These are phyloP conservation scores for Gerosis bhagava DNA, from an alignment of 2,888 invertebrate genomes.

Conservation along the genomic window DNA sequence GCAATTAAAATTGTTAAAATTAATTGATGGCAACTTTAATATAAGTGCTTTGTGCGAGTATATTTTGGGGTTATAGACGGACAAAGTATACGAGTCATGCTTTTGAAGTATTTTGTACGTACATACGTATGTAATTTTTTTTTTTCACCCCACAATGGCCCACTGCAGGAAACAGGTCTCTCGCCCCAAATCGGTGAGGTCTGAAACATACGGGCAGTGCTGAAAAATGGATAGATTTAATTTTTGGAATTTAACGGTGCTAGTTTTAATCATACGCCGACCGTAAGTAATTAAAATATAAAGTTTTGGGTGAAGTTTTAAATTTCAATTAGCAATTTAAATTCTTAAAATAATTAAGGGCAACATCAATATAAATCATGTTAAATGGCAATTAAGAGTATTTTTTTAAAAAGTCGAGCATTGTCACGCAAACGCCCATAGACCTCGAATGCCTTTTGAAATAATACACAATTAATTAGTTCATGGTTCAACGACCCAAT, in stretches of 20 bases:
- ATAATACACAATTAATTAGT: conserved; percentile 9
- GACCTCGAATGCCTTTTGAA: conserved; percentile 28
- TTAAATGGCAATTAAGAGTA: conserved; percentile 35
- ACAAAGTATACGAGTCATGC: no score
- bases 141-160: no score
- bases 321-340: conserved; percentile 12
- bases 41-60: no score
- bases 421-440: conserved; percentile 55
- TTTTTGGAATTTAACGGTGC: conserved; percentile 10
- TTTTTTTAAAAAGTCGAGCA: conserved; percentile 45
- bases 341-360: conserved; percentile 13
- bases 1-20: conserved; percentile 17
- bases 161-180: no score
- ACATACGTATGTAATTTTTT: no score
- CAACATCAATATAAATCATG: conserved; percentile 27
- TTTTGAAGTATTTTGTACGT: no score
- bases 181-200: no score
- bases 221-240: conserved; percentile 17
- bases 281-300: conserved; percentile 10
- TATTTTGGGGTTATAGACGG: no score
- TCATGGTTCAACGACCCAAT: conserved; percentile 9
- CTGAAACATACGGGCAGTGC: no score
- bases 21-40: conserved; percentile 16
- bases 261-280: conserved; percentile 14
- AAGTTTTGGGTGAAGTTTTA: conserved; percentile 6